Evolutionary conservation across 2,113 vertebrate species (phyloP).

Genomic region (Neotoma lepida): DNA sequence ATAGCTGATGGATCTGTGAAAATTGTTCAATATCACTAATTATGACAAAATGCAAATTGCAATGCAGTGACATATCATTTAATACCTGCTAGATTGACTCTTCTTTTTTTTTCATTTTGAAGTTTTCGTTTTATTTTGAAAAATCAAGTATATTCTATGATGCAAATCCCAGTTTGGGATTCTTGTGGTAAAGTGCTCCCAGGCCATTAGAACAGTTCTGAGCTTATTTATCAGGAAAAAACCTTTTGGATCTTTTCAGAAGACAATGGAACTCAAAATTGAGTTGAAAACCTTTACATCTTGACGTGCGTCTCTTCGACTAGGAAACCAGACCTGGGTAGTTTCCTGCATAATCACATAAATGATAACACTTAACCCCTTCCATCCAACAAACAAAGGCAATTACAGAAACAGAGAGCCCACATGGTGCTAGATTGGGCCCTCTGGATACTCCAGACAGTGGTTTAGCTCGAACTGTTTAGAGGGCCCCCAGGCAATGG

Average conservation of each 20-base stretch:
- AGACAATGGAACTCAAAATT: constrained; percentile 46
- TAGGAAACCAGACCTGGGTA: constrained; percentile 54
- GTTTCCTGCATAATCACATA: constrained; percentile 32
- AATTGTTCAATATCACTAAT: neutral
- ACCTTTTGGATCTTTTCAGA: constrained; percentile 38
- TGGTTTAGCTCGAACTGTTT: too few relatives aligned
- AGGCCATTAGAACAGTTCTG: neutral
- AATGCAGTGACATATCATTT: neutral
- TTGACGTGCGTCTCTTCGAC: constrained; percentile 60
- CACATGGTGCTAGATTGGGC: too few relatives aligned
- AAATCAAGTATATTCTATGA: constrained; percentile 28
- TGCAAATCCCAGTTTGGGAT: neutral
- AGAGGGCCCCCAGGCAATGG: too few relatives aligned
- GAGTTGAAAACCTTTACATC: constrained; percentile 25
- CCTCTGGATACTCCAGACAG: too few relatives aligned
- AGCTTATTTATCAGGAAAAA: constrained; percentile 20
- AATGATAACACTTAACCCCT: constrained; percentile 68
- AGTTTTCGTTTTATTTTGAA: constrained; percentile 26
- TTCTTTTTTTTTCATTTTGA: constrained; percentile 23
- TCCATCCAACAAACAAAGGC: constrained; percentile 73
- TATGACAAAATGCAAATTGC: neutral
- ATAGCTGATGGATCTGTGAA: neutral
- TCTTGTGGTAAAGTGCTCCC: constrained; percentile 35
- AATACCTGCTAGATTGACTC: too few relatives aligned
- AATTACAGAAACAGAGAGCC: too few relatives aligned